These are phyloP conservation scores for Magallana angulata DNA, from an alignment of 1,140 invertebrate species.

Conservation along the genomic window DNA sequence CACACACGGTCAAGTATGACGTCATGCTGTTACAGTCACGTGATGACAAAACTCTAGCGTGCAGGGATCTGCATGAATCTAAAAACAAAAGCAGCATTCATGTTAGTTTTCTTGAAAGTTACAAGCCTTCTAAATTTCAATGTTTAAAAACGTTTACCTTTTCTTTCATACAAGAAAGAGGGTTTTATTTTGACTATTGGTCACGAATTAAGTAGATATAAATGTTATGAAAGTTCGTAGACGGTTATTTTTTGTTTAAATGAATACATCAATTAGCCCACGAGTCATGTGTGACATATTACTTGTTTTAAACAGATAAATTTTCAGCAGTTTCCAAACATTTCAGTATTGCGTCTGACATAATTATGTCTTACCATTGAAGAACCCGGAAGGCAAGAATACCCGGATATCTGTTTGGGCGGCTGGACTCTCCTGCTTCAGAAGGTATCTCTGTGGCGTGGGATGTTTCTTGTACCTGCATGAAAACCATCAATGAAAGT, in stretches of 20 bases:
- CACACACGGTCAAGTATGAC: neutral
- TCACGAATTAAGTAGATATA: no score
- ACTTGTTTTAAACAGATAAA: no score
- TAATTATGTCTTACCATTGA: neutral
- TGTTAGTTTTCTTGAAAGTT: neutral
- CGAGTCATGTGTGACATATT: no score
- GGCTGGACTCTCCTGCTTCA: neutral
- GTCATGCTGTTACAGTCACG: constrained; percentile 6
- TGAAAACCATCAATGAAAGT: neutral
- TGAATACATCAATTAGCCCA: no score
- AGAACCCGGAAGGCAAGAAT: neutral
- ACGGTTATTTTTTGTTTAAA: no score
- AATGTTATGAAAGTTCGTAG: no score
- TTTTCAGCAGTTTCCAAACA: no score
- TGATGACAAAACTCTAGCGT: neutral
- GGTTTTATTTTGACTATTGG: no score
- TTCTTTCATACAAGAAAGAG: no score
- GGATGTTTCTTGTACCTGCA: neutral
- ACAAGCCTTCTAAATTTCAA: no score
- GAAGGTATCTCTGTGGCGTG: neutral
- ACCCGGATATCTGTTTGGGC: neutral
- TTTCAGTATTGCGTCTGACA: no score
- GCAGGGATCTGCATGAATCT: neutral
- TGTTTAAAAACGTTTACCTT: no score
- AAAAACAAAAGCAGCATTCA: neutral